phyloP scores from a whole-genome alignment of 2,797 vertebrate genomes.

The Scyliorhinus canicula region DNA sequence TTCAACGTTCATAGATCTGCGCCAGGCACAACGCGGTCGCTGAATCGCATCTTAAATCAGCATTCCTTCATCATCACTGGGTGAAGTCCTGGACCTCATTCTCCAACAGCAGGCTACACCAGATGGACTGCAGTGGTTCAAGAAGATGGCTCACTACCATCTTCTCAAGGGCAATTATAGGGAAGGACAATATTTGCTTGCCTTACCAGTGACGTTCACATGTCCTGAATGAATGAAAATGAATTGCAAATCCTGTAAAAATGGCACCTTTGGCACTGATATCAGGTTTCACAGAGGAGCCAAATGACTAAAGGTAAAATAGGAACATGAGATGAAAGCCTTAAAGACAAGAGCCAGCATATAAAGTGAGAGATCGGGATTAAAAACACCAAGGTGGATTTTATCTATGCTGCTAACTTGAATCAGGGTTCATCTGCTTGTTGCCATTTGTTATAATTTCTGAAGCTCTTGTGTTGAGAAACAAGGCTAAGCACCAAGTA shows the following conservation, averaged over 20 bases:
- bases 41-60: too few species aligned
- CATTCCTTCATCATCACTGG: background rate
- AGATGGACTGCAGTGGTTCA: background rate
- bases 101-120: background rate
- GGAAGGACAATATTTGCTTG: background rate
- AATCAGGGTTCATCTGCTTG: background rate
- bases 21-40: too few species aligned
- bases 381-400: background rate
- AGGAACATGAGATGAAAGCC: background rate
- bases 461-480: background rate
- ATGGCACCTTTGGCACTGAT: background rate
- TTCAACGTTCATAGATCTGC: too few species aligned
- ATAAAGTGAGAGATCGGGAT: background rate
- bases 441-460: background rate
- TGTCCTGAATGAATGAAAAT: background rate
- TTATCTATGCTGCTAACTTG: background rate
- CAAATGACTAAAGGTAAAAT: background rate
- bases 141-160: background rate
- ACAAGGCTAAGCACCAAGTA: too few species aligned
- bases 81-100: background rate
- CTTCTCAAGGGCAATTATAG: background rate
- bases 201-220: background rate
- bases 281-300: background rate
- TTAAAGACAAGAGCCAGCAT: background rate
- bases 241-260: background rate